Conservation (phyloP, 1,140 invertebrate species). For the Aphelenchoides fujianensis region DNA sequence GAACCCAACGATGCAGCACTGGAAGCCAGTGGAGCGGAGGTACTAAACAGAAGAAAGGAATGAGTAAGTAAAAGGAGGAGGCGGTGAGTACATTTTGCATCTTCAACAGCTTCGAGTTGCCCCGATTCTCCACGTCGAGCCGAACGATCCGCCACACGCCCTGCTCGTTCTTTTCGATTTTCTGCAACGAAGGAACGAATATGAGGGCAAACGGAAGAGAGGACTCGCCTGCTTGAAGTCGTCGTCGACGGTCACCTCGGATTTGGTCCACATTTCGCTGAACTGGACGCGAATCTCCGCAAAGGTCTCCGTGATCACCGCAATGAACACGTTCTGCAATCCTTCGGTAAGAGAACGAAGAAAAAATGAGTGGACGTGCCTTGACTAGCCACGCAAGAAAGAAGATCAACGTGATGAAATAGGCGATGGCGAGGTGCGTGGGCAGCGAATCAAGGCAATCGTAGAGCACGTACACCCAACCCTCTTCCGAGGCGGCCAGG, state of each 20-base stretch:
- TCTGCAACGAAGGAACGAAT: conserved; percentile 68
- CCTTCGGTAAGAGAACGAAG: conserved; percentile 24
- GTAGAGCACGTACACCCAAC: conserved; percentile 99
- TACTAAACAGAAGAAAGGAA: too few species aligned
- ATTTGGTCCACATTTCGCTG: conserved; percentile 99
- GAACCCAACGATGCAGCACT: conserved; percentile 85
- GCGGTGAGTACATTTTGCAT: conserved; percentile 82
- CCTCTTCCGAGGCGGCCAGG: conserved; percentile 96
- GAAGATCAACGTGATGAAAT: conserved; percentile 98
- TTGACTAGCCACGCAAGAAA: conserved; percentile 66
- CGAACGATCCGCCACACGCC: conserved; percentile 53
- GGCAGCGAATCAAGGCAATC: conserved; percentile 92
- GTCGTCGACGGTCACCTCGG: conserved; percentile 63
- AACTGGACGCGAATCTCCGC: conserved; percentile 99
- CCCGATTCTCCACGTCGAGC: conserved; percentile 69
- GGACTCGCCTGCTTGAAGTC: conserved; percentile 50
- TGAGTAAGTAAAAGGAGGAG: conserved; percentile 84
- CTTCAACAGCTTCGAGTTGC: not conserved
- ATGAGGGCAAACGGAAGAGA: conserved; percentile 1
- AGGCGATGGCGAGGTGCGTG: conserved; percentile 89
- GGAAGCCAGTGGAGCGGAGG: conserved; percentile 79
- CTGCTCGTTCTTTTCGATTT: conserved; percentile 69
- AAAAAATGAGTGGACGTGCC: not conserved
- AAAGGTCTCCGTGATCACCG: conserved; percentile 99
- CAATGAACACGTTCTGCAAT: conserved; percentile 90